Percentiles rank a stretch among this genome's conserved stretches.
phyloP scores from a whole-genome alignment of 2,797 vertebrate genomes.

The Ctenochaetus hawaiiensis region DNA sequence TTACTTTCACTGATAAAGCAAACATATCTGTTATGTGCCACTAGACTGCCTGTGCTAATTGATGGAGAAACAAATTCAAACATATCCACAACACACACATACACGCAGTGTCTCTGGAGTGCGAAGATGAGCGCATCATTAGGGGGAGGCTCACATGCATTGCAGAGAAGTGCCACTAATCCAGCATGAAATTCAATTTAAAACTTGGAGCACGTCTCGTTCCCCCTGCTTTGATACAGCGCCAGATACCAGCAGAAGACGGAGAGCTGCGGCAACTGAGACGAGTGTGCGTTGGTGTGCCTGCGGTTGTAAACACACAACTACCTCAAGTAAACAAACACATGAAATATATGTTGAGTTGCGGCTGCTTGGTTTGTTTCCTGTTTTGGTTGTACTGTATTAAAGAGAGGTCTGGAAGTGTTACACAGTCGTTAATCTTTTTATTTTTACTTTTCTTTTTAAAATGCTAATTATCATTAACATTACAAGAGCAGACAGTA shows the following conservation, averaged over 20 bases:
- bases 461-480: conserved; percentile 2
- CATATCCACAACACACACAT: conserved; percentile 26
- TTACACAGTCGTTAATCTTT: conserved; percentile 16
- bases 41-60: conserved; percentile 61
- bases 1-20: conserved; percentile 60
- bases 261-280: conserved; percentile 41
- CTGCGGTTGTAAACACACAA: conserved; percentile 56
- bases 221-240: conserved; percentile 76
- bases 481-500: conserved; percentile 15
- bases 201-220: conserved; percentile 80
- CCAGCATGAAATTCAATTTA: conserved; percentile 86
- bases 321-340: conserved; percentile 59
- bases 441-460: background rate
- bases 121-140: conserved; percentile 78
- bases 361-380: conserved; percentile 29
- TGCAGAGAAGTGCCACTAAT: conserved; percentile 83
- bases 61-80: conserved; percentile 64
- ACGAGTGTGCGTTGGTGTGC: conserved; percentile 34
- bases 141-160: conserved; percentile 81
- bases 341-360: conserved; percentile 30
- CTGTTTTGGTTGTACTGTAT: conserved; percentile 2
- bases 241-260: conserved; percentile 78
- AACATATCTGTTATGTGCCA: conserved; percentile 65
- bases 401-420: conserved; percentile 9
- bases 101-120: conserved; percentile 70